phyloP scores from a whole-genome alignment of 2,797 vertebrate species.

The Chloroceryle inda region DNA sequence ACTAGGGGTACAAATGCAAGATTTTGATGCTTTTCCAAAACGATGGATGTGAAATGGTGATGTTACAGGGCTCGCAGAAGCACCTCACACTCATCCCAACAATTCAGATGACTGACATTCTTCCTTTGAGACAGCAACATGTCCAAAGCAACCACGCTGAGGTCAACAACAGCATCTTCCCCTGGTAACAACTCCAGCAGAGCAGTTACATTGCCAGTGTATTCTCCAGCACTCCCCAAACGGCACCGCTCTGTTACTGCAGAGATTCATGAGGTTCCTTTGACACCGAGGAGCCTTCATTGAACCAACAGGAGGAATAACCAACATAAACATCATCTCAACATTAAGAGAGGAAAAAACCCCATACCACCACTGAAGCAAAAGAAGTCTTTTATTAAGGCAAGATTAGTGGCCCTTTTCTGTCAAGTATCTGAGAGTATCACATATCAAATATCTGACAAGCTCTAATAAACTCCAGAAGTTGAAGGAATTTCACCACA shows the following conservation, averaged over 20 bases:
- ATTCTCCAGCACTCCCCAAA: not conserved
- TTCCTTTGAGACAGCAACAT: conserved; percentile 51
- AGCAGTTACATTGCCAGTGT: conserved; percentile 23
- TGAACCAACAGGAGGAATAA: conserved; percentile 22
- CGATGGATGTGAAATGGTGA: not conserved
- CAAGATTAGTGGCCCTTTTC: not conserved
- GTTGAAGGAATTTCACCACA: not conserved
- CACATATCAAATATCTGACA: conserved; percentile 7
- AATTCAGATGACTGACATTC: conserved; percentile 41
- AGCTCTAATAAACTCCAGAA: not conserved
- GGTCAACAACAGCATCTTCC: conserved; percentile 47
- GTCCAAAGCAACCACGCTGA: conserved; percentile 65
- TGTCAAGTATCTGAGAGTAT: conserved; percentile 33
- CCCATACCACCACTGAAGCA: not conserved
- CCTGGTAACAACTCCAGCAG: conserved; percentile 34
- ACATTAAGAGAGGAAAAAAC: not conserved
- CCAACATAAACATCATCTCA: not conserved
- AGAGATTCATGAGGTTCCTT: conserved; percentile 22
- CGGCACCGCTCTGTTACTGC: conserved; percentile 14
- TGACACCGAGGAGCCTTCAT: not conserved
- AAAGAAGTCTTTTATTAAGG: not conserved
- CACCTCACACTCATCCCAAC: conserved; percentile 17
- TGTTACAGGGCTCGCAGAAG: conserved; percentile 8
- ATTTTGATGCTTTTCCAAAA: not conserved
- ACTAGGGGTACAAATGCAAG: not conserved